Conservation (phyloP, 2,113 vertebrate genomes). For the Carassius gibelio region DNA sequence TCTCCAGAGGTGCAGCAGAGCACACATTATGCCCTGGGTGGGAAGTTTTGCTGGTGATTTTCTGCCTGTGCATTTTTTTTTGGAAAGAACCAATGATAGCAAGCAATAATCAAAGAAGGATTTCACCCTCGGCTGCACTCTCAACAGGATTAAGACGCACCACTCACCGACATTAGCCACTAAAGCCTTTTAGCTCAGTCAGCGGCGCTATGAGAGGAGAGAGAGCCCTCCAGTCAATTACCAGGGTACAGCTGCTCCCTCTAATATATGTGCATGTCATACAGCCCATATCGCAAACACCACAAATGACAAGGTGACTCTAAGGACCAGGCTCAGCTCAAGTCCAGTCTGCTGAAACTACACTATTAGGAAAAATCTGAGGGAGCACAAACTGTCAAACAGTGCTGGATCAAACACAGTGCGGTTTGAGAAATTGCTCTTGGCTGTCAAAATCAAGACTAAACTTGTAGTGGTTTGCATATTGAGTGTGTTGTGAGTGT, state of each 20-base stretch:
- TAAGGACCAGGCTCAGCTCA: neutral
- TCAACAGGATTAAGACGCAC: conserved; percentile 72
- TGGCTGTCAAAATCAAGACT: neutral
- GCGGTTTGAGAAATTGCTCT: neutral
- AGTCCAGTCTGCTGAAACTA: conserved; percentile 1
- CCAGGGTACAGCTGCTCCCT: neutral
- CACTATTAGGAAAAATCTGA: neutral
- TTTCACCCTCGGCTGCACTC: conserved; percentile 69
- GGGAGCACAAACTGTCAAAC: neutral
- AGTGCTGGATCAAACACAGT: neutral
- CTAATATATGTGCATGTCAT: conserved; percentile 11
- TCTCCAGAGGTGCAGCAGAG: conserved; percentile 1
- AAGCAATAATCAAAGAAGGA: conserved; percentile 64
- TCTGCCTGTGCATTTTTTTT: conserved; percentile 45
- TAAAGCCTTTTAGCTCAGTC: conserved; percentile 59
- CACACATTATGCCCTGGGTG: neutral
- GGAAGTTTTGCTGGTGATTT: neutral
- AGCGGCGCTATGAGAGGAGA: conserved; percentile 1
- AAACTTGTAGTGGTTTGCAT: conserved; percentile 15
- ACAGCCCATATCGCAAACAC: conserved; percentile 21
- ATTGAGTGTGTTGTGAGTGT: neutral
- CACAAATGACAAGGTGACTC: conserved; percentile 10
- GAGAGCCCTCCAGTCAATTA: conserved; percentile 25
- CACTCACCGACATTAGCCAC: conserved; percentile 70
- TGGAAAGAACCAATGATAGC: conserved; percentile 56